Evolutionary conservation across 2,113 vertebrate genomes (phyloP).

Genomic region (Fregetta grallaria): DNA sequence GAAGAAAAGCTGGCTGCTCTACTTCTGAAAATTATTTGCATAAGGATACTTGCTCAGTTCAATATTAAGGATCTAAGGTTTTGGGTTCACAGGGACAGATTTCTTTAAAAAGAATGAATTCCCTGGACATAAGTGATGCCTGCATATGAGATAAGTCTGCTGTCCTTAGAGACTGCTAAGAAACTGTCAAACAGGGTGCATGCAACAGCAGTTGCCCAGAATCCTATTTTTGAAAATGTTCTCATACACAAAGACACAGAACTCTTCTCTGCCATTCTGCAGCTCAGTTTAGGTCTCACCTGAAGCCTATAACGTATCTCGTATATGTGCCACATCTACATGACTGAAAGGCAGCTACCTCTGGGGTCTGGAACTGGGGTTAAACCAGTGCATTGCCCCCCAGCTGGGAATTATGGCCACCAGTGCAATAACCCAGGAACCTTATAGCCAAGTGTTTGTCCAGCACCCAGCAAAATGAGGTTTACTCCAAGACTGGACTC

Average conservation of each 20-base stretch:
- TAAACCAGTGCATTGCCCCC: not conserved
- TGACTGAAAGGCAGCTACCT: not conserved
- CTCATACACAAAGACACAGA: not conserved
- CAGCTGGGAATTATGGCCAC: not conserved
- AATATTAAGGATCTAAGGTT: not conserved
- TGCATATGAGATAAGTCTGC: not conserved
- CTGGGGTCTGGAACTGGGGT: fast-evolving
- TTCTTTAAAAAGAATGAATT: not conserved
- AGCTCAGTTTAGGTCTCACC: not conserved
- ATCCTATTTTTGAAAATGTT: not conserved
- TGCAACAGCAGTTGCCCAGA: not conserved
- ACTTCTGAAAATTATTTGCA: not conserved
- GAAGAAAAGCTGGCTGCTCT: not conserved
- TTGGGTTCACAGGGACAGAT: not conserved
- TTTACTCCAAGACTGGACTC: not conserved
- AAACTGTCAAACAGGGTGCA: not conserved
- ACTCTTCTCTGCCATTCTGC: not conserved
- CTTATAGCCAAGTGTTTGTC: not conserved
- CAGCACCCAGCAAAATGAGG: not conserved
- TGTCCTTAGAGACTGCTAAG: not conserved
- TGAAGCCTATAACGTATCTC: not conserved
- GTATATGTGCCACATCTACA: not conserved
- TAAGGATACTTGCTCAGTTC: not conserved
- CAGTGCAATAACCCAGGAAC: not conserved
- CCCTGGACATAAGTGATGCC: not conserved